Base-by-base conservation (phyloP, 2,888 invertebrate species). In the Priocnemis perturbator region DNA sequence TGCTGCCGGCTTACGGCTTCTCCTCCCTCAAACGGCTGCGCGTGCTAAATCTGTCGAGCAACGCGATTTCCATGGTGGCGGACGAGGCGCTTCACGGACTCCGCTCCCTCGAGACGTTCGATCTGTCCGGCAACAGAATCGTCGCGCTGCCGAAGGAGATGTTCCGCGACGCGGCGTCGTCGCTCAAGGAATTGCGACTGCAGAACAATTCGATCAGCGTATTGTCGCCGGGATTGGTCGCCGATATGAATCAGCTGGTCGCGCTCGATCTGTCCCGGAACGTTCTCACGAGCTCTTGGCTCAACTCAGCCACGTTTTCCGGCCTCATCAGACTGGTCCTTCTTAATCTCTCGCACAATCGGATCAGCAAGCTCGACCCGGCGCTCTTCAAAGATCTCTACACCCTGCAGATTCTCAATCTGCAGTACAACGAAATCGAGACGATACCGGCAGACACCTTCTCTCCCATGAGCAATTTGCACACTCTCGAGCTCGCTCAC, bases 141-240 rank as follows among this genome's bases (percentile, higher is more conserved):
- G 95, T 95, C 48, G 95, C 96, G 62, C 91, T 98, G 79, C 97
- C 98, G 53, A 93, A 95, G 74, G 95, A 95, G 85, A 90, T 98
- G 76, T 97, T 98, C 86, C 92, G 92, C 87, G 96, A 96, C 89
- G 93, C 94, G 83, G 91, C 93, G 61, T 93, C 93, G 75, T 93
- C 94, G 72, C 94, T 97, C 82, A 95, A 95, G 90, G 97, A 97
- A 90, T 94, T 97, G 85, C 95, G 96, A 90, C 90, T 97, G 87
- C 96, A 96, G 89, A 97, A 97, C 90, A 97, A 97, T 91, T 96
- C 96, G 21, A 94, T 98, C 82, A 94, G 94, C 87, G 94, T 95
- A 55, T 91, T 97, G 77, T 95, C 96, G 77, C 95, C 96, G 0
- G 95, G 95, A 78, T 91, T 97, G 64, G 95, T 98, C 86, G 93